Evolutionary conservation across 2,113 vertebrate genomes (phyloP), one percentile per base, ranked within the genome.

Genomic region (Aplodontia rufa): DNA sequence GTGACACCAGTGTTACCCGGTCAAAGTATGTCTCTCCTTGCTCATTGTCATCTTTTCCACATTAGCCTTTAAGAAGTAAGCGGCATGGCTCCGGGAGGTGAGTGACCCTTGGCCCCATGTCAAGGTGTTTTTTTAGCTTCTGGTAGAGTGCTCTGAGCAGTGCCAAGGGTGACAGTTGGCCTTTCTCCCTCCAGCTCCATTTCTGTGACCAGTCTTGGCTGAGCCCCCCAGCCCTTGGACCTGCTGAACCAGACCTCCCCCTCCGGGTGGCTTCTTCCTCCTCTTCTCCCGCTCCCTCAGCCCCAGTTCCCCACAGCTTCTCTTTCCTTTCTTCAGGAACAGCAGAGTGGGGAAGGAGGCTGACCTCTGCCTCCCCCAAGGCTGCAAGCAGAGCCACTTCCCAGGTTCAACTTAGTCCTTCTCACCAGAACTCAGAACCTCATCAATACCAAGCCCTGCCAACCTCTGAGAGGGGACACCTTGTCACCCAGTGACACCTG

Each of bases 101-200:
- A 49, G 11, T 24, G 92, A 51, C 58, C 60, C 30, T 40, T 75
- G 90, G 19, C 16, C 47, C 37, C 64, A 16, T 0, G 0, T 35
- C 47, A 47, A 20, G 42, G 66, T 37, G 20, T 51, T 62, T 40
- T 53, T 72, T 87, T 19, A 22, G n/a, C 40, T 79, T 55, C 49
- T 49, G 12, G 16, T 2, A 28, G 26, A 55, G 62, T 12, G 55
- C n/a, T 22, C 68, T 42, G 2, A 0, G 76, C 6, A 7, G 45
- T 17, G 28, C 11, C 2, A 16, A 20, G n/a, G 53, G 12, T n/a
- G 53, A 5, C 5, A 0, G 51, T 5, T 12, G 40, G 13, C 28
- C 32, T 19, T 37, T 49, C 19, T 66, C 11, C 26, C 60, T 58
- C 79, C 32, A n/a, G 1, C 10, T 60, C n/a, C 32, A 17, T 20